Evolutionary conservation across 2,888 invertebrate genomes (phyloP).

Genomic region (Mylabris sibirica): DNA sequence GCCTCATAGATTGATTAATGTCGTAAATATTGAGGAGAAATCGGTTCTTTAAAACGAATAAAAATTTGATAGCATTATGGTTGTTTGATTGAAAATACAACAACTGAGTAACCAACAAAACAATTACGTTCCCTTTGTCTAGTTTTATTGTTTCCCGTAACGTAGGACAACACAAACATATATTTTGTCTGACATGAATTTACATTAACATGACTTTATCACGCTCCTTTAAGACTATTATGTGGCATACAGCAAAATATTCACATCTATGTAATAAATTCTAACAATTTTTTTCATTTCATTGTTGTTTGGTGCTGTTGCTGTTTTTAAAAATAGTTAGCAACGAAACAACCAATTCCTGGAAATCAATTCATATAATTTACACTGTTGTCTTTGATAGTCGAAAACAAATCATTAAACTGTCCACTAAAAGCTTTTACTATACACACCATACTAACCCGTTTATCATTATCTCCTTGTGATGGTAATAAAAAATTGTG

Average conservation of each 20-base stretch:
- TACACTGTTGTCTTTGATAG: conserved; percentile 44
- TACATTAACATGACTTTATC: conserved; percentile 7
- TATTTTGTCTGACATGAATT: conserved; percentile 9
- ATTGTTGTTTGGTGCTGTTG: background rate
- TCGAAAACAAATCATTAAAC: conserved; percentile 46
- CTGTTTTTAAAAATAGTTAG: background rate
- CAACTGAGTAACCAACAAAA: background rate
- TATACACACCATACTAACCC: conserved; percentile 38
- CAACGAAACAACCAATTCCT: conserved; percentile 27
- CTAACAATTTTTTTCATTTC: background rate
- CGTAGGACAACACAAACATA: background rate
- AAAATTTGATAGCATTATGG: background rate
- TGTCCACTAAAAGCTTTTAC: conserved; percentile 52
- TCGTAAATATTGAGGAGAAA: background rate
- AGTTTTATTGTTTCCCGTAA: conserved; percentile 1
- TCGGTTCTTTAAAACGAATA: background rate
- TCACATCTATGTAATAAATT: background rate
- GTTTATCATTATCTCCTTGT: conserved; percentile 49
- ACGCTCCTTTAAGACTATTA: conserved; percentile 1
- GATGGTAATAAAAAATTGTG: conserved; percentile 54
- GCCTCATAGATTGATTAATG: background rate
- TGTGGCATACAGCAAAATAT: background rate
- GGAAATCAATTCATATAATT: conserved; percentile 40
- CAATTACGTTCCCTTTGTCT: background rate
- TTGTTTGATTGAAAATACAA: background rate